Evolutionary conservation across 2,888 invertebrate genomes (phyloP).

Genomic region (Tyria jacobaeae): DNA sequence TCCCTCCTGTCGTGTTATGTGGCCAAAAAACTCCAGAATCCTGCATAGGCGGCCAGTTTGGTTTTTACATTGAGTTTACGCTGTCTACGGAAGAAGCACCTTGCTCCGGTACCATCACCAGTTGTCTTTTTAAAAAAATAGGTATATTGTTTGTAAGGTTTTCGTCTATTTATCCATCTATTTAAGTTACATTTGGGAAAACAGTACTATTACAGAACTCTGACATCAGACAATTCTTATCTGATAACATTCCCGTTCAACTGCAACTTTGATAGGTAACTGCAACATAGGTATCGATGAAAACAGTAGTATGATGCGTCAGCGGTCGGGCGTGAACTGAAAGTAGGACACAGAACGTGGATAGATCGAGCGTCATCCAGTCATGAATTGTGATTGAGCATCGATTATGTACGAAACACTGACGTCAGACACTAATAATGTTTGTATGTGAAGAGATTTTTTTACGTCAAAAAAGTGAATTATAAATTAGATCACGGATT

Average conservation of each 20-base stretch:
- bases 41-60: no score
- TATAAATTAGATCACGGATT: background rate
- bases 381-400: conserved; percentile 30
- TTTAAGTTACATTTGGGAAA: no score
- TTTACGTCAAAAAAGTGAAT: background rate
- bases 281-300: background rate
- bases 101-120: no score
- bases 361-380: conserved; percentile 21
- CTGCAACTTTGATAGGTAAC: background rate
- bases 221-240: background rate
- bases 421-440: conserved; percentile 6
- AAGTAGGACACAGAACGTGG: conserved; percentile 21
- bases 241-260: background rate
- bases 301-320: conserved; percentile 13
- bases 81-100: no score
- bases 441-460: background rate
- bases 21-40: no score
- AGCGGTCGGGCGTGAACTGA: conserved; percentile 18
- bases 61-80: no score
- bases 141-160: no score
- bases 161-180: no score
- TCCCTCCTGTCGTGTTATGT: no score
- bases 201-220: background rate
- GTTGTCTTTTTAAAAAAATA: no score
- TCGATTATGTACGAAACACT: conserved; percentile 26